A percentile compares a stretch with the other conserved stretches of the same genome.
These are phyloP conservation scores for Mus pahari DNA, from an alignment of 2,113 vertebrate species.

Conservation along the genomic window DNA sequence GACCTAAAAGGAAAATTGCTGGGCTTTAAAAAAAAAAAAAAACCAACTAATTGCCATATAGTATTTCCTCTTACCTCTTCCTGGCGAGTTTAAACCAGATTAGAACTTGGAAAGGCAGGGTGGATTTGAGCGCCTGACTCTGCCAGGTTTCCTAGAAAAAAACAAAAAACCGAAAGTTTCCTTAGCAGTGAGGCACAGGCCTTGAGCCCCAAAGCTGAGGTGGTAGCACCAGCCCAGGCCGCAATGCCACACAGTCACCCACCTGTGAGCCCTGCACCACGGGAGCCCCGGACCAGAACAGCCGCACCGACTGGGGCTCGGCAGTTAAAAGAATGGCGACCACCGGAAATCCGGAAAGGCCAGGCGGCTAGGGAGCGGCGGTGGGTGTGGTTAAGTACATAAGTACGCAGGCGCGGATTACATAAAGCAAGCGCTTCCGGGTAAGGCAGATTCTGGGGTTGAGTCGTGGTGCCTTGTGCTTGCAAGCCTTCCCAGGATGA, in stretches of 20 bases:
- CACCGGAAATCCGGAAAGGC: background rate
- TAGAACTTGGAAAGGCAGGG: no score
- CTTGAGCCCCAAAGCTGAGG: no score
- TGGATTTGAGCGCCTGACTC: background rate
- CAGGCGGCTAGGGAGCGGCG: background rate
- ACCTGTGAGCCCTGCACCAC: no score
- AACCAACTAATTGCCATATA: background rate
- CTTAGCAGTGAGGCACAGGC: no score
- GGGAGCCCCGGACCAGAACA: accelerated
- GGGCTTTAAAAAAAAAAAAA: background rate
- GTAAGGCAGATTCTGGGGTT: no score
- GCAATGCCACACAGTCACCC: background rate
- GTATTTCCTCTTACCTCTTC: background rate
- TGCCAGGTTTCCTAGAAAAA: background rate
- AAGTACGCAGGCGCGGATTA: background rate
- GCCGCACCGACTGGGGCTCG: accelerated
- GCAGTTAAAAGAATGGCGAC: background rate
- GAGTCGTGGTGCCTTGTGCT: no score
- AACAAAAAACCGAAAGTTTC: background rate
- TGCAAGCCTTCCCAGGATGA: background rate
- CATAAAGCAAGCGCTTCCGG: background rate
- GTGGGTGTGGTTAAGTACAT: background rate
- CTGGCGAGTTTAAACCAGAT: background rate
- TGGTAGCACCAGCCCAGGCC: no score
- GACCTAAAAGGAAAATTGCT: background rate